Percentiles rank a stretch among this genome's conserved stretches.
Conservation (phyloP, 2,888 invertebrate species). For the Erebia epiphron region DNA sequence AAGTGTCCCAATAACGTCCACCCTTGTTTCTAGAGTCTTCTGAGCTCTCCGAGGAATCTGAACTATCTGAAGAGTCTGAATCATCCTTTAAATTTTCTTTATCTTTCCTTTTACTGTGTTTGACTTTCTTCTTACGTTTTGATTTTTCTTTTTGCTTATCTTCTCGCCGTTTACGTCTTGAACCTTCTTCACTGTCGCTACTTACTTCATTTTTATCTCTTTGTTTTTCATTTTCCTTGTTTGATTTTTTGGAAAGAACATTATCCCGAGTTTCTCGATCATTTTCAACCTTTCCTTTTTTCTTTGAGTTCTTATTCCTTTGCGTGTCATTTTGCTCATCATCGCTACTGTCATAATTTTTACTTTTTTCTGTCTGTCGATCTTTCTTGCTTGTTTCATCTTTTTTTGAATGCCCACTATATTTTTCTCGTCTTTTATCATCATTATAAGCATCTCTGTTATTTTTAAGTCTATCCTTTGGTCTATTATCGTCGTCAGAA, state of each 20-base stretch:
- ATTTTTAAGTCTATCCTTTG: conserved; percentile 12
- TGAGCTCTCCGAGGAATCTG: conserved; percentile 29
- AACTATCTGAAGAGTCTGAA: conserved; percentile 14
- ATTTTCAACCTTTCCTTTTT: conserved; percentile 4
- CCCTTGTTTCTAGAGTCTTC: conserved; percentile 23
- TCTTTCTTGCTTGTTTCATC: conserved; percentile 11
- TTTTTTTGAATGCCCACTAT: conserved; percentile 12
- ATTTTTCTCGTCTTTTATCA: background rate
- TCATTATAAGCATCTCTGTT: conserved; percentile 15
- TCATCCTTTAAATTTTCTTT: conserved; percentile 39
- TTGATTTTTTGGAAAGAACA: background rate
- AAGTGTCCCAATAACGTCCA: conserved; percentile 49
- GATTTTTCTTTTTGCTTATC: conserved; percentile 16
- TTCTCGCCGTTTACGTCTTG: background rate
- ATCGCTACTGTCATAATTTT: conserved; percentile 10
- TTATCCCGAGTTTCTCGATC: conserved; percentile 29
- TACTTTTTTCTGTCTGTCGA: conserved; percentile 2
- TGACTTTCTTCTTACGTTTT: conserved; percentile 18
- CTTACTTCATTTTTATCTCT: conserved; percentile 34
- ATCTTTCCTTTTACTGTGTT: conserved; percentile 31
- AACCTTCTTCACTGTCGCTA: conserved; percentile 28
- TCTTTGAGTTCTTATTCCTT: conserved; percentile 23
- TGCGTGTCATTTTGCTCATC: conserved; percentile 25
- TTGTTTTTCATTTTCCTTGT: conserved; percentile 34
- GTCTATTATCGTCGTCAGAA: conserved; percentile 2